A percentile compares a stretch with the other conserved stretches of the same genome.
These are phyloP conservation scores for Mactromeris polynyma DNA, from an alignment of 2,888 invertebrate species.

Conservation along the genomic window DNA sequence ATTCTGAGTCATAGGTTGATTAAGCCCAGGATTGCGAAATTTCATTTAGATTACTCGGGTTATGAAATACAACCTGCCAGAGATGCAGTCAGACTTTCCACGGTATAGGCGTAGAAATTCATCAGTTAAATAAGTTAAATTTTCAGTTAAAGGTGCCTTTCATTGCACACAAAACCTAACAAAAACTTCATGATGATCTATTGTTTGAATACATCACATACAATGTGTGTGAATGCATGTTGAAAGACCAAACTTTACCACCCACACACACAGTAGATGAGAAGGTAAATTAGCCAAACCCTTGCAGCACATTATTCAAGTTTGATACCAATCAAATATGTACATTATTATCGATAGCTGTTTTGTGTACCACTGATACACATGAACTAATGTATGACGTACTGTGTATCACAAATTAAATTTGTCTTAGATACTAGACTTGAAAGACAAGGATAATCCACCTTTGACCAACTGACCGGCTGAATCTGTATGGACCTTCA, in stretches of 20 bases:
- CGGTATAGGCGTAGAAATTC: background rate
- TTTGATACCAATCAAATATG: background rate
- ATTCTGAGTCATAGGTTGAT: background rate
- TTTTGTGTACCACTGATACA: no score
- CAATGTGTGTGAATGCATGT: background rate
- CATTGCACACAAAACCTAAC: background rate
- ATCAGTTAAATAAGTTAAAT: background rate
- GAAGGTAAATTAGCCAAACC: background rate
- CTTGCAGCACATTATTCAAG: background rate
- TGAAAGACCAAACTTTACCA: background rate
- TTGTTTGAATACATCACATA: background rate
- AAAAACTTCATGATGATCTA: constrained; percentile 4
- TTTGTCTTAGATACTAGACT: no score
- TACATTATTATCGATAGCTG: no score
- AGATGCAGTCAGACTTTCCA: background rate
- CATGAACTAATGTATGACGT: no score
- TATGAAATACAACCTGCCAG: background rate
- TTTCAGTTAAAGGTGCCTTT: background rate
- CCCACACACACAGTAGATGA: background rate
- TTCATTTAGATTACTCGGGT: background rate
- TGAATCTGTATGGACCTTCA: background rate
- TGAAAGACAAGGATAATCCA: background rate
- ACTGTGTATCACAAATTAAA: no score
- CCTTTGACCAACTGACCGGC: background rate
- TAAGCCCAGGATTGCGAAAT: background rate